A percentile compares a stretch with the other conserved stretches of the same genome.
Conservation (phyloP, 2,888 invertebrate species). For the Notodonta dromedarius region DNA sequence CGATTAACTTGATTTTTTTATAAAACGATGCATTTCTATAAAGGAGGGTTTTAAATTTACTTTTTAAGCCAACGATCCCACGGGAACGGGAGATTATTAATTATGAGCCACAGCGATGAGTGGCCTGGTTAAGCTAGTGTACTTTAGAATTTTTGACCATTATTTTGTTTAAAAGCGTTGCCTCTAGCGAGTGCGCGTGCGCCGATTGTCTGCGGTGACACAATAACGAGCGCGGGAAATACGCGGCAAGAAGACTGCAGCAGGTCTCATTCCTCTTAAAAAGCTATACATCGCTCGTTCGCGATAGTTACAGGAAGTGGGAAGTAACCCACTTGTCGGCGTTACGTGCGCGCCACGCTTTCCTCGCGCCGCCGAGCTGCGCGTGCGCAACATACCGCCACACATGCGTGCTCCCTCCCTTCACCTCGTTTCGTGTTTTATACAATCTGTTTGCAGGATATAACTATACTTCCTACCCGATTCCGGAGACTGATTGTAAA, state of each 20-base stretch:
- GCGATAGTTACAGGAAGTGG: conserved; percentile 53
- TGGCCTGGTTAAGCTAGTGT: too few relatives aligned
- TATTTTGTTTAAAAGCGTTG: too few relatives aligned
- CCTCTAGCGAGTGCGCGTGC: background rate
- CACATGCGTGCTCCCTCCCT: background rate
- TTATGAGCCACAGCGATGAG: too few relatives aligned
- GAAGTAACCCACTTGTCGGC: conserved; percentile 71
- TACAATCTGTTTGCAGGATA: background rate
- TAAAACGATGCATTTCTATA: too few relatives aligned
- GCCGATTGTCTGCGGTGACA: background rate
- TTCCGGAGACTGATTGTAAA: too few relatives aligned
- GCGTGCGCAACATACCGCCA: background rate
- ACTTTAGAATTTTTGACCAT: too few relatives aligned
- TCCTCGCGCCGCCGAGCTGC: conserved; percentile 44
- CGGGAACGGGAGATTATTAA: too few relatives aligned
- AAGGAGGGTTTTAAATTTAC: too few relatives aligned
- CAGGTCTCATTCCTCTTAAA: background rate
- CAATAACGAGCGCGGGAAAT: background rate
- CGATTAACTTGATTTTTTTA: too few relatives aligned
- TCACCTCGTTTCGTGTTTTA: background rate
- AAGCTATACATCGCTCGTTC: conserved; percentile 2
- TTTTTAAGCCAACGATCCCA: too few relatives aligned
- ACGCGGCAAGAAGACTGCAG: background rate
- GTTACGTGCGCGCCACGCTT: conserved; percentile 61
- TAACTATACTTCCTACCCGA: too few relatives aligned